These are phyloP conservation scores for Heloderma charlesbogerti DNA, from an alignment of 2,113 vertebrate species.

Conservation along the genomic window DNA sequence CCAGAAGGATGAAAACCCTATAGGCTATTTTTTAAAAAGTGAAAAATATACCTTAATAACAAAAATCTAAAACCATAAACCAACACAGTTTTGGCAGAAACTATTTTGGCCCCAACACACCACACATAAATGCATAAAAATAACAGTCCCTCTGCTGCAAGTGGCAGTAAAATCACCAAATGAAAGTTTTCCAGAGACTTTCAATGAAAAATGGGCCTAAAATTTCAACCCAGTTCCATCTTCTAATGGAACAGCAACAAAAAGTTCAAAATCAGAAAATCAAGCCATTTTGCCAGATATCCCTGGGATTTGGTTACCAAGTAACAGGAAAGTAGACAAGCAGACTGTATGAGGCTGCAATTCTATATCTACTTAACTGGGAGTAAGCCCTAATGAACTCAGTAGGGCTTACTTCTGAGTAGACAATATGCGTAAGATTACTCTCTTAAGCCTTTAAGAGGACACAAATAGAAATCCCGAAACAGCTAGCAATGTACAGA, in stretches of 20 bases:
- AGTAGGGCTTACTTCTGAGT: too few relatives aligned
- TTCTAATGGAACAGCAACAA: background rate
- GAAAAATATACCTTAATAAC: background rate
- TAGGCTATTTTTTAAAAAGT: background rate
- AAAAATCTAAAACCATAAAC: too few relatives aligned
- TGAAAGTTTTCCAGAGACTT: background rate
- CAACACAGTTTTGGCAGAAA: background rate
- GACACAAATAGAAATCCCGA: background rate
- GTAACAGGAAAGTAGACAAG: background rate
- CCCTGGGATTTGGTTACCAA: background rate
- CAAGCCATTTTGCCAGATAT: background rate
- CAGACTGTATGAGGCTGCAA: background rate
- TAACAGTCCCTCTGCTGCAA: background rate
- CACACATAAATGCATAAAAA: background rate
- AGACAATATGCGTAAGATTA: background rate
- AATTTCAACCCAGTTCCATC: background rate
- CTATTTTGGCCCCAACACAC: background rate
- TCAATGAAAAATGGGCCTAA: background rate
- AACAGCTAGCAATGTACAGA: background rate
- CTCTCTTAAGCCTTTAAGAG: background rate
- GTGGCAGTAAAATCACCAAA: background rate
- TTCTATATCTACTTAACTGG: background rate
- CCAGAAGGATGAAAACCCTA: background rate
- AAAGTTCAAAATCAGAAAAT: background rate
- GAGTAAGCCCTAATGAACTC: background rate